These are phyloP conservation scores for Ceyx melanurus DNA, from an alignment of 2,113 vertebrate species.

Conservation along the genomic window DNA sequence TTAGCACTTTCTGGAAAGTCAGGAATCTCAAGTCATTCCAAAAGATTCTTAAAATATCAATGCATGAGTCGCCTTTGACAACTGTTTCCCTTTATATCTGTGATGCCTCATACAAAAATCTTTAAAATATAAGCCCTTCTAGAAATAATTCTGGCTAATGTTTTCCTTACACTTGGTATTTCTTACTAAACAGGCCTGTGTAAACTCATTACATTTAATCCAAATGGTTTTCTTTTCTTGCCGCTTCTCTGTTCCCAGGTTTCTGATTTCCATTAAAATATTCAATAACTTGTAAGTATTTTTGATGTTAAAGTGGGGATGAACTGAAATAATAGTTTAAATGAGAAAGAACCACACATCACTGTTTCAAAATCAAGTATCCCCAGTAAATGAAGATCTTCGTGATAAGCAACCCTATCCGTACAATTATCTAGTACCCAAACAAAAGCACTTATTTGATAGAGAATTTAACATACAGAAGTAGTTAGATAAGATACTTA, in stretches of 20 bases:
- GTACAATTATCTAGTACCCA: background rate
- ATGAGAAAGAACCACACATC: background rate
- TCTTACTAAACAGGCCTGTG: background rate
- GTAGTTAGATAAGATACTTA: background rate
- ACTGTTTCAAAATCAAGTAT: background rate
- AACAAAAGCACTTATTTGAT: background rate
- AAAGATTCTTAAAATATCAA: constrained; percentile 50
- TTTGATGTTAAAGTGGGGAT: background rate
- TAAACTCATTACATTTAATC: constrained; percentile 10
- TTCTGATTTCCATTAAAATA: constrained; percentile 11
- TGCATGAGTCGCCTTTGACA: constrained; percentile 33
- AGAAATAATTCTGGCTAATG: constrained; percentile 18
- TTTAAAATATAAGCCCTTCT: constrained; percentile 13
- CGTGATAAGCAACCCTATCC: background rate
- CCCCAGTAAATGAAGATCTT: background rate
- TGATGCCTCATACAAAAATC: constrained; percentile 30
- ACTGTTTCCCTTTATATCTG: constrained; percentile 42
- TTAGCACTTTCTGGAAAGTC: constrained; percentile 32
- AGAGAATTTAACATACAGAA: background rate
- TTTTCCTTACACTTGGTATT: constrained; percentile 13
- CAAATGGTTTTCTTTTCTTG: background rate
- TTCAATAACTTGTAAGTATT: background rate
- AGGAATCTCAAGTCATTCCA: background rate
- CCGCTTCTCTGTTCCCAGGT: background rate
- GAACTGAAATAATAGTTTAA: background rate